Evolutionary conservation across 2,888 invertebrate genomes (phyloP), one percentile per base, ranked within the genome.

Genomic region (Cataglyphis rosenhaueri): DNA sequence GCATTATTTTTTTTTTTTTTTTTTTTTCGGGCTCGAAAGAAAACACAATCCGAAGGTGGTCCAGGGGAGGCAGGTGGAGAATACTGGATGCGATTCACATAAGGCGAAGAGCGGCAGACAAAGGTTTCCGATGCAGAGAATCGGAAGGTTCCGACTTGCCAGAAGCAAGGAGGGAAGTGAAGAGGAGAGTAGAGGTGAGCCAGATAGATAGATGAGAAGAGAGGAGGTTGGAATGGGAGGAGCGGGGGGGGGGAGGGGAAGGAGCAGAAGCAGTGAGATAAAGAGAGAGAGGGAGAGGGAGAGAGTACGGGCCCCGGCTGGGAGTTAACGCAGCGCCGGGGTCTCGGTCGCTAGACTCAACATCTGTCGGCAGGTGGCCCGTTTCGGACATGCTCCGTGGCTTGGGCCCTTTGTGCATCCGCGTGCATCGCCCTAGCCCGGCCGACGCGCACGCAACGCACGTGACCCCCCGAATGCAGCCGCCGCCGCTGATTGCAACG

Each of bases 301-400:
- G 21, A 10, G n/a, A 76, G 68, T 9, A 65, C n/a, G 65, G 65
- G 84, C 82, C 82, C 78, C 84, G 57, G 74, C 57, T 73, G 68
- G n/a, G 84, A 87, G 86, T 12, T 87, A 89, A 52, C 52, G 85
- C 82, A 88, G 88, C 76, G 82, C 88, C 83, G 25, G 87, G 87
- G 86, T 87, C 88, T 87, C 84, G 86, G 87, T 84, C 86, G 89
- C 89, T 91, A 91, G 92, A 91, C 84, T 88, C 88, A 92, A 92
- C 93, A 93, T 92, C 93, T 93, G 92, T 92, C 93, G 93, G 92
- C 93, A 93, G 93, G 93, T 93, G 93, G 93, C 88, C 92, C 89
- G 89, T 90, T 89, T 89, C 87, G 90, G 86, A 89, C 86, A 87
- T 88, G 88, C 87, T 89, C 84, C 88, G 85, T 87, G 87, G 86